These are phyloP conservation scores for Muscicapa adusta DNA, from an alignment of 2,113 vertebrate genomes.

Conservation along the genomic window DNA sequence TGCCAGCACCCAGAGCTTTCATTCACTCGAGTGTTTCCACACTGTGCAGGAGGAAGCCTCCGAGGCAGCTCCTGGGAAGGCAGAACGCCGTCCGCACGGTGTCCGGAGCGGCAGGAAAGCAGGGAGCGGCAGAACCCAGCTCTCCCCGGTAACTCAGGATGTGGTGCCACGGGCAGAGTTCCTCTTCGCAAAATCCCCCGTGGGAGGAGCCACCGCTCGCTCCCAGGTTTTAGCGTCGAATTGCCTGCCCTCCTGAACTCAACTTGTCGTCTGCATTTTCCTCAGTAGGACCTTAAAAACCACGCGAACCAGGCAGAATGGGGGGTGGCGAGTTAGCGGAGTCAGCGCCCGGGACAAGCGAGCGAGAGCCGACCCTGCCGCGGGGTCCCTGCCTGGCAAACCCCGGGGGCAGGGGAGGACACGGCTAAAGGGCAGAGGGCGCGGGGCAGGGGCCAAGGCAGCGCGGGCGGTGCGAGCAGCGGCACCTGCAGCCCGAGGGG, in stretches of 20 bases:
- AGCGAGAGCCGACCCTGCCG: neutral
- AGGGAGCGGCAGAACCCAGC: neutral
- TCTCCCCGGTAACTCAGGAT: neutral
- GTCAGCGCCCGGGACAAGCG: neutral
- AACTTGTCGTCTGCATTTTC: rapidly evolving
- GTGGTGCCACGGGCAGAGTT: neutral
- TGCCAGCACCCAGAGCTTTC: neutral
- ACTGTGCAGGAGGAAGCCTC: neutral
- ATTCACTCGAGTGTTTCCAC: rapidly evolving
- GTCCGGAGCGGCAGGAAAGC: neutral
- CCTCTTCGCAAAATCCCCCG: neutral
- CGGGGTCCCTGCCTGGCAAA: neutral
- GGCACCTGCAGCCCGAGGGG: conserved; percentile 31
- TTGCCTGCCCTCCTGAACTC: neutral
- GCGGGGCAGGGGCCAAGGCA: neutral
- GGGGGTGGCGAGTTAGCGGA: neutral
- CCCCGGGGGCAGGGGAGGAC: neutral
- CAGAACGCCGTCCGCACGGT: neutral
- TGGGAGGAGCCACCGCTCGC: neutral
- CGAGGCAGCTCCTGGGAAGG: neutral
- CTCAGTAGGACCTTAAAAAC: neutral
- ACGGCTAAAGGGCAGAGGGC: neutral
- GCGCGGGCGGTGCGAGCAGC: neutral
- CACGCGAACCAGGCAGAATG: neutral
- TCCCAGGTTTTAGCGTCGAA: neutral